phyloP scores from a whole-genome alignment of 64 coral and sea anemone genomes.

The Orbicella faveolata region DNA sequence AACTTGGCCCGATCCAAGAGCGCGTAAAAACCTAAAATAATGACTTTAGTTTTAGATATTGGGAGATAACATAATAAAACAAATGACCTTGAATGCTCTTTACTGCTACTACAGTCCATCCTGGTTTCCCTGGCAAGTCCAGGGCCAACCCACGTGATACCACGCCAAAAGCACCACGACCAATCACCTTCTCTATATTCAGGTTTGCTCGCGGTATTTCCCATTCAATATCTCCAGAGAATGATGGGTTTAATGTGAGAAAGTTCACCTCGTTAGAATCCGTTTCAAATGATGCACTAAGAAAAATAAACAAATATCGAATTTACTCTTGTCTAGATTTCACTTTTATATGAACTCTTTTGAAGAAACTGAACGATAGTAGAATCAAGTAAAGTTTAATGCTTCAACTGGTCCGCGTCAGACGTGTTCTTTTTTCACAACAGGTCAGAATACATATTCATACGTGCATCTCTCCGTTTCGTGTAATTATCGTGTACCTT shows the following conservation, averaged over 20 bases:
- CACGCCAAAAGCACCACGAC: slow-evolving; percentile 65
- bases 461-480: too few species aligned
- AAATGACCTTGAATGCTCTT: slow-evolving; percentile 54
- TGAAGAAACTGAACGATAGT: too few species aligned
- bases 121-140: slow-evolving; percentile 48
- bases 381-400: too few species aligned
- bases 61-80: background rate
- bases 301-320: background rate
- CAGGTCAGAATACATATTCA: too few species aligned
- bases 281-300: background rate
- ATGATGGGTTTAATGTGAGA: background rate
- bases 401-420: too few species aligned
- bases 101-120: slow-evolving; percentile 58
- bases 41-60: too few species aligned
- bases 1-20: too few species aligned
- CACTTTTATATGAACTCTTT: too few species aligned
- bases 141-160: slow-evolving; percentile 58
- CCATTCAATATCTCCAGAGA: slow-evolving; percentile 18
- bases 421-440: too few species aligned
- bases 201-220: slow-evolving; percentile 57
- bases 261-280: background rate
- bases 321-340: too few species aligned
- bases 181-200: slow-evolving; percentile 59
- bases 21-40: too few species aligned
- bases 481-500: too few species aligned